Base-by-base conservation (phyloP, 2,888 invertebrate genomes). In the Ormyrus rosae region DNA sequence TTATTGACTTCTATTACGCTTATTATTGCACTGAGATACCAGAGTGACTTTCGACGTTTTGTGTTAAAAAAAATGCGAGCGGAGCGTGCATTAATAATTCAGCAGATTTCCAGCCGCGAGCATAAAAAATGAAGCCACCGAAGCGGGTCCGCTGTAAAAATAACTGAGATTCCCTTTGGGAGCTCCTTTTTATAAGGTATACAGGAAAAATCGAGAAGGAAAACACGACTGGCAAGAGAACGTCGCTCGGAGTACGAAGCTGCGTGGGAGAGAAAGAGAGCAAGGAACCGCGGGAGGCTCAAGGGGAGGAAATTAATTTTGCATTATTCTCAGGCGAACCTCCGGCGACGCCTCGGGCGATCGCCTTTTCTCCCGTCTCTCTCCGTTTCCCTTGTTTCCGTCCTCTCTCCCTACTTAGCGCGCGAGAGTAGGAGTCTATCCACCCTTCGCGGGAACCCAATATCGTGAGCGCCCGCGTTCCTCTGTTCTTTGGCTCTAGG, bases 281-380 rank as follows among this genome's bases (percentile, higher is more conserved):
- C 63, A 56, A 46, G 70, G 61, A 67, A 65, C 58, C 51, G 64
- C 50, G 64, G n/a, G 48, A 68, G 61, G 56, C 53, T 65, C 19
- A 19, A 56, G 60, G 51, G 70, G 46, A 80, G 82, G 82, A 82
- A 82, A 82, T 82, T 82, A 82, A 82, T 82, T 82, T 82, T 82
- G 77, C 82, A 82, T 82, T 82, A 80, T 82, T 82, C 80, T 76
- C 75, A 76, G 79, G 64, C 71, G 58, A 71, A 78, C 69, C 78
- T 69, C 73, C 70, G 69, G 81, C 69, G 60, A 34, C 55, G 77
- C 82, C 65, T 48, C 58, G 48, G 79, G 82, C 79, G 73, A 80
- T 82, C 76, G 58, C 46, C 56, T 34, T 50, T 61, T 45, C 56
- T 58, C 34, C 53, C 19, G 65, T 61, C 53, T 64, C 19, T 50